Percentiles rank a stretch among this genome's conserved stretches.
Evolutionary conservation across 2,888 invertebrate species (phyloP).

Genomic region (Nysson spinosus): DNA sequence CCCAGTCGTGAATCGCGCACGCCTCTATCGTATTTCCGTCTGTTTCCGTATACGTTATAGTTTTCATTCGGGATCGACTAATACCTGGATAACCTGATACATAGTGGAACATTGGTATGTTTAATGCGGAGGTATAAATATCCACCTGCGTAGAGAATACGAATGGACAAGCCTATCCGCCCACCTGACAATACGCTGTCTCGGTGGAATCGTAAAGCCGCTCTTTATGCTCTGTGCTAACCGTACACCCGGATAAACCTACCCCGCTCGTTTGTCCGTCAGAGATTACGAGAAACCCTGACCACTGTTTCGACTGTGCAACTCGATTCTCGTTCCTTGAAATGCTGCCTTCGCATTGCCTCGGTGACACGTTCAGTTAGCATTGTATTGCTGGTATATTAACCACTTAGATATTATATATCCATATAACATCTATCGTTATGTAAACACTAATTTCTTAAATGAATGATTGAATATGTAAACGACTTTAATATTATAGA

Average conservation of each 20-base stretch:
- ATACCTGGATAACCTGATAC: background rate
- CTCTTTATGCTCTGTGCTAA: slow-evolving; percentile 48
- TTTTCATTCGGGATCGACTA: slow-evolving; percentile 5
- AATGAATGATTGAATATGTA: too few species aligned
- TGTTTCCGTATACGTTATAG: slow-evolving; percentile 6
- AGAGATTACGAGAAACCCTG: slow-evolving; percentile 34
- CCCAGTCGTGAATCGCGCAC: slow-evolving; percentile 25
- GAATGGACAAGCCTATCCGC: slow-evolving; percentile 46
- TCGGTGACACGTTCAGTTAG: too few species aligned
- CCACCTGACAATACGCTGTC: slow-evolving; percentile 58
- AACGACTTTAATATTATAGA: too few species aligned
- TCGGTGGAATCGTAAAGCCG: slow-evolving; percentile 57
- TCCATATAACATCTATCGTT: too few species aligned
- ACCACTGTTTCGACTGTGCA: slow-evolving; percentile 21
- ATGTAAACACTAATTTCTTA: too few species aligned
- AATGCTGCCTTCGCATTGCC: too few species aligned
- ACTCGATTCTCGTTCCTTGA: background rate
- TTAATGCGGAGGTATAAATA: background rate
- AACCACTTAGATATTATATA: too few species aligned
- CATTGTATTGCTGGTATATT: too few species aligned
- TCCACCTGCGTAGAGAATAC: slow-evolving; percentile 24
- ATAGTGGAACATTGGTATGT: slow-evolving; percentile 1
- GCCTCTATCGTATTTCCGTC: slow-evolving; percentile 34
- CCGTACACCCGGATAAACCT: slow-evolving; percentile 29
- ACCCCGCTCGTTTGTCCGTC: background rate